Conservation (phyloP, 2,888 invertebrate species). For the Phasia obesa region DNA sequence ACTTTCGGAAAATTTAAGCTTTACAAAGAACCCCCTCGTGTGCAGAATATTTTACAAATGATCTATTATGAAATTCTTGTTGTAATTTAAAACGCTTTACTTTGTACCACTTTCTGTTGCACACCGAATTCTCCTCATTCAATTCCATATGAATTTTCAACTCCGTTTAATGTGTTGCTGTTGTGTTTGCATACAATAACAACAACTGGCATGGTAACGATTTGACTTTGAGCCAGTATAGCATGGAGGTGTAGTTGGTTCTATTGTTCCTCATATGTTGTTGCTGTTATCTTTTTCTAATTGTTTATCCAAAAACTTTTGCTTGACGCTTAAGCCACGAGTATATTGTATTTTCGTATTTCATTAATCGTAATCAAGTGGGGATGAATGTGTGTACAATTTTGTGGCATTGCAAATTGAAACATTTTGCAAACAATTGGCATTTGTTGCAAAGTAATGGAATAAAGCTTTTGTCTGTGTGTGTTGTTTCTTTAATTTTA, state of each 20-base stretch:
- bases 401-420: conserved; percentile 15
- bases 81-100: conserved; percentile 33
- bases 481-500: conserved; percentile 9
- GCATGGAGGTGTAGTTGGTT: neutral
- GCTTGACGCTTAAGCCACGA: too few species aligned
- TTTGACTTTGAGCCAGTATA: conserved; percentile 23
- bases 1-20: too few species aligned
- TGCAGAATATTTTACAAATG: neutral
- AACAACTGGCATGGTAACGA: conserved; percentile 3
- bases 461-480: conserved; percentile 68
- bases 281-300: neutral
- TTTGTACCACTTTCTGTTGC: conserved; percentile 11
- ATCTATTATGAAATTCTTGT: neutral
- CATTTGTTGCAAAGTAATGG: conserved; percentile 70
- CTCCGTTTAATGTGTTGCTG: neutral
- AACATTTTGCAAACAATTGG: conserved; percentile 61
- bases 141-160: neutral
- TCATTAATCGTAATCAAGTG: neutral
- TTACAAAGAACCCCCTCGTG: too few species aligned
- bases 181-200: conserved; percentile 3
- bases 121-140: neutral
- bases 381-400: neutral
- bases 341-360: neutral
- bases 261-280: neutral
- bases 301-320: conserved; percentile 47